Evolutionary conservation across 2,888 invertebrate genomes (phyloP).

Genomic region (Scrobipalpa atriplicella): DNA sequence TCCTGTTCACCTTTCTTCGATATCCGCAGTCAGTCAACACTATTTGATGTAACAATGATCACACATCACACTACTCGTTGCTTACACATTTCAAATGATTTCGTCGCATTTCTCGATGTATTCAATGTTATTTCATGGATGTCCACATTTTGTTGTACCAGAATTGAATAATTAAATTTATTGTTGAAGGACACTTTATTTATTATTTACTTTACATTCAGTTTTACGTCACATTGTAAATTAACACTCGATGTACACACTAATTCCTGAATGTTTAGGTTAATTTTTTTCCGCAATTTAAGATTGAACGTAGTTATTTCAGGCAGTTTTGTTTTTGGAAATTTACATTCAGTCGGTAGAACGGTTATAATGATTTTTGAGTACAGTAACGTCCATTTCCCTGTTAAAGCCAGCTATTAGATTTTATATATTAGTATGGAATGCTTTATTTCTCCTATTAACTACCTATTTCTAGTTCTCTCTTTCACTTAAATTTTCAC

Average conservation of each 20-base stretch:
- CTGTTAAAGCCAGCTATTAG: slow-evolving; percentile 82
- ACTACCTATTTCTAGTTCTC: slow-evolving; percentile 77
- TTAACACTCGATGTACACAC: slow-evolving; percentile 60
- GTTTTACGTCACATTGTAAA: slow-evolving; percentile 52
- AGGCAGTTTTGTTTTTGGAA: slow-evolving; percentile 53
- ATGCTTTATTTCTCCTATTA: slow-evolving; percentile 79
- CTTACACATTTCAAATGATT: slow-evolving; percentile 55
- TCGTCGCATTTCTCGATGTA: slow-evolving; percentile 60
- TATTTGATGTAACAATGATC: slow-evolving; percentile 54
- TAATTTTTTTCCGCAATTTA: slow-evolving; percentile 41
- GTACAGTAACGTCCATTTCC: slow-evolving; percentile 78
- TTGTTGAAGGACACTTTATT: slow-evolving; percentile 50
- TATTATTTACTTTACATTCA: too few species aligned
- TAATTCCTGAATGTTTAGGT: slow-evolving; percentile 29
- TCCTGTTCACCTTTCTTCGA: neutral
- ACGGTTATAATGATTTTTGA: slow-evolving; percentile 55
- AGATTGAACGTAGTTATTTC: slow-evolving; percentile 53
- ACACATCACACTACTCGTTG: slow-evolving; percentile 67
- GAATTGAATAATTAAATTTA: too few species aligned
- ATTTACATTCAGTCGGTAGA: slow-evolving; percentile 45
- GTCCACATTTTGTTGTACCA: neutral
- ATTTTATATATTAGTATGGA: slow-evolving; percentile 77
- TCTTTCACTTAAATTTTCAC: slow-evolving; percentile 79
- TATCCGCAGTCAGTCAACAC: slow-evolving; percentile 73
- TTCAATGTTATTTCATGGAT: slow-evolving; percentile 46